Percentiles rank a stretch among this genome's conserved stretches.
Conservation (phyloP, 2,113 vertebrate genomes). For the Tichodroma muraria region DNA sequence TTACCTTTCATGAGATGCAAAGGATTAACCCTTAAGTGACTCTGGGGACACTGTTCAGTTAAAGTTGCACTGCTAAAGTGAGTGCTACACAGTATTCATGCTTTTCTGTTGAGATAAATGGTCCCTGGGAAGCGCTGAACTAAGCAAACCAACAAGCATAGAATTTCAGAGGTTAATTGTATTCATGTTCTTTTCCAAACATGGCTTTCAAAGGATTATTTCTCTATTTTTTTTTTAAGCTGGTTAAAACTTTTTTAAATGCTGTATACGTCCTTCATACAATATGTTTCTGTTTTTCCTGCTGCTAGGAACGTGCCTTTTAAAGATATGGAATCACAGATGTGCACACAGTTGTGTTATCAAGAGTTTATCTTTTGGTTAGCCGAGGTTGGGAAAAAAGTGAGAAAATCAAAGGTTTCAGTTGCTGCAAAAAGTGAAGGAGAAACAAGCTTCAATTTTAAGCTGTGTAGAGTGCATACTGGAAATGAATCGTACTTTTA, state of each 20-base stretch:
- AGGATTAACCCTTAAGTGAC: constrained; percentile 46
- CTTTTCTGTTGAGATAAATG: constrained; percentile 7
- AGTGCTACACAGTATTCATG: neutral
- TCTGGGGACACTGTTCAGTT: neutral
- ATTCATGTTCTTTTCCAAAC: constrained; percentile 28
- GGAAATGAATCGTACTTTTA: constrained; percentile 11
- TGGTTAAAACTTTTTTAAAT: neutral
- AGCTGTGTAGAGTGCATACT: neutral
- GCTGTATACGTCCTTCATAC: neutral
- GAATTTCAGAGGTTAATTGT: constrained; percentile 53
- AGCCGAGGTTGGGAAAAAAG: neutral
- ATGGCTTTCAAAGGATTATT: constrained; percentile 29
- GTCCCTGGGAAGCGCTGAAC: neutral
- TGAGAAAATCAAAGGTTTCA: neutral
- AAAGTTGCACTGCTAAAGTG: neutral
- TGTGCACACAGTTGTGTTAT: neutral
- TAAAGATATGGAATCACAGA: neutral
- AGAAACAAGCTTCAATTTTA: neutral
- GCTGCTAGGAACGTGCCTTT: neutral
- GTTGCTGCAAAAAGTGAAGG: neutral
- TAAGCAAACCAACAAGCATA: constrained; percentile 5
- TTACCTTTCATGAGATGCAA: neutral
- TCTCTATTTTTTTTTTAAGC: neutral
- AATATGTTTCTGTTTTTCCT: neutral
- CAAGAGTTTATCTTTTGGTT: neutral